Evolutionary conservation across 2,113 vertebrate species (phyloP).

Genomic region (mouse (Mus musculus)): GRCm39 chr5:130570001-130570500

Average conservation of each 20-base stretch:
- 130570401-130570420: neutral
- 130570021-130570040: neutral
- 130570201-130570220: neutral
- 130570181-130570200: neutral
- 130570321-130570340: neutral
- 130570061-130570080: neutral
- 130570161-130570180: neutral
- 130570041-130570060: neutral
- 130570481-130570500: neutral
- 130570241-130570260: neutral
- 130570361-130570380: neutral
- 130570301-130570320: neutral
- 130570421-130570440: neutral
- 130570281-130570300: neutral
- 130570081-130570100: neutral
- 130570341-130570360: neutral
- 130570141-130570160: rapidly evolving
- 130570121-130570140: neutral
- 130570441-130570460: neutral
- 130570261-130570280: neutral
- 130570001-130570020: neutral
- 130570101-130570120: neutral
- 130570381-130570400: neutral
- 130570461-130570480: neutral
- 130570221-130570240: neutral